Evolutionary conservation across 2,888 invertebrate genomes (phyloP).

Genomic region (Harmothoe impar): DNA sequence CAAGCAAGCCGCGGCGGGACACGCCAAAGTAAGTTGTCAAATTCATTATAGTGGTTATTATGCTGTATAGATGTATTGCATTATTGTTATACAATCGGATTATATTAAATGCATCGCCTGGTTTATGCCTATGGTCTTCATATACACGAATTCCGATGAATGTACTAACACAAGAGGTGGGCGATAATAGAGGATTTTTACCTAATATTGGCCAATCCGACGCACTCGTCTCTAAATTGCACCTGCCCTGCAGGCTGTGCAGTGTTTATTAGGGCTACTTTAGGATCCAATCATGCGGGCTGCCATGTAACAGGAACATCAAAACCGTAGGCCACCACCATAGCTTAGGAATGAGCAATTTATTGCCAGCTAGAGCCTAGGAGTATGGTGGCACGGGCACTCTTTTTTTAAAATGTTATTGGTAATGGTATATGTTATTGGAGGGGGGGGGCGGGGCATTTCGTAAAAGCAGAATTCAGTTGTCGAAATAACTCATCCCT

Average conservation of each 20-base stretch:
- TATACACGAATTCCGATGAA: background rate
- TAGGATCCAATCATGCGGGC: no score
- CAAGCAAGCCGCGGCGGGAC: constrained; percentile 57
- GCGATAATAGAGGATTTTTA: background rate
- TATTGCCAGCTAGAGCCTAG: no score
- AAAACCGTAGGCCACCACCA: no score
- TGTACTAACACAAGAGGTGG: background rate
- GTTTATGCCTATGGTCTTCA: background rate
- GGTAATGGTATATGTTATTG: no score
- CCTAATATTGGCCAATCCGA: background rate
- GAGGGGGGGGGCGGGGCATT: no score
- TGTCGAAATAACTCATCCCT: no score
- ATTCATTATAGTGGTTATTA: background rate
- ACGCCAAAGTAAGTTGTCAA: constrained; percentile 60
- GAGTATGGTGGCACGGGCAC: no score
- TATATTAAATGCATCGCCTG: background rate
- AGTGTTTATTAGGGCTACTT: no score
- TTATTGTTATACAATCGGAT: background rate
- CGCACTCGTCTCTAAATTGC: background rate
- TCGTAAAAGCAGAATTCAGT: no score
- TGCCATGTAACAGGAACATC: no score
- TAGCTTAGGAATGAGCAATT: no score
- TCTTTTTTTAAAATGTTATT: no score
- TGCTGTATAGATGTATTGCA: background rate
- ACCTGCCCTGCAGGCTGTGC: background rate